Percentiles rank a stretch among this genome's conserved stretches.
phyloP scores from a whole-genome alignment of 2,797 vertebrate species.

The Mus caroli region DNA sequence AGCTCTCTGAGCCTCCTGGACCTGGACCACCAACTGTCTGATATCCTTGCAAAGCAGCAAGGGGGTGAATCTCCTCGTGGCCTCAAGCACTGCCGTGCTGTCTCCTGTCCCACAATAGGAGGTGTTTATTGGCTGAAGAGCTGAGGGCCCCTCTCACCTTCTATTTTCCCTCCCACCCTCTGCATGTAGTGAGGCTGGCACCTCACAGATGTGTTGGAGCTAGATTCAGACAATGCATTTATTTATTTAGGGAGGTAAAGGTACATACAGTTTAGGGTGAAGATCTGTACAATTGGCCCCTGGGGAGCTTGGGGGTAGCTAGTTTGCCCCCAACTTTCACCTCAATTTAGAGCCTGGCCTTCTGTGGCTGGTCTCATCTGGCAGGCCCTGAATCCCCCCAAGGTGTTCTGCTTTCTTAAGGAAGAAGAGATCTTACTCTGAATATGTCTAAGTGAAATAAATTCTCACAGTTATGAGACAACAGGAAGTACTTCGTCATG shows the following conservation, averaged over 20 bases:
- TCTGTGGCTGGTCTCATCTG: background rate
- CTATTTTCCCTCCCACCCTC: background rate
- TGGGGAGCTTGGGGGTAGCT: background rate
- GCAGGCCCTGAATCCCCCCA: background rate
- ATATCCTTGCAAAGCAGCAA: background rate
- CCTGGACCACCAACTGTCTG: background rate
- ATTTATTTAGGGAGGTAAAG: conserved; percentile 1
- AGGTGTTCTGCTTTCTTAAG: background rate
- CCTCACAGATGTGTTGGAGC: background rate
- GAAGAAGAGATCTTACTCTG: background rate
- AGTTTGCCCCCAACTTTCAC: background rate
- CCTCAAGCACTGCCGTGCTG: background rate
- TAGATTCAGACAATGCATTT: too few species aligned
- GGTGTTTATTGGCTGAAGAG: background rate
- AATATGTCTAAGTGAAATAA: background rate
- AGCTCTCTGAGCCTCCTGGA: background rate
- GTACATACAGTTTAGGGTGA: background rate
- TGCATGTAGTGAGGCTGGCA: background rate
- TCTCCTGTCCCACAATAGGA: background rate
- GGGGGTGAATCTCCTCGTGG: background rate
- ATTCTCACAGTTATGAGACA: background rate
- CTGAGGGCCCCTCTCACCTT: background rate
- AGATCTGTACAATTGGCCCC: background rate
- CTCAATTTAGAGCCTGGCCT: background rate
- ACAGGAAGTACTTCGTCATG: background rate